A percentile compares a stretch with the other conserved stretches of the same genome.
Conservation (phyloP, 2,888 invertebrate species). For the Scaptomyza parva region DNA sequence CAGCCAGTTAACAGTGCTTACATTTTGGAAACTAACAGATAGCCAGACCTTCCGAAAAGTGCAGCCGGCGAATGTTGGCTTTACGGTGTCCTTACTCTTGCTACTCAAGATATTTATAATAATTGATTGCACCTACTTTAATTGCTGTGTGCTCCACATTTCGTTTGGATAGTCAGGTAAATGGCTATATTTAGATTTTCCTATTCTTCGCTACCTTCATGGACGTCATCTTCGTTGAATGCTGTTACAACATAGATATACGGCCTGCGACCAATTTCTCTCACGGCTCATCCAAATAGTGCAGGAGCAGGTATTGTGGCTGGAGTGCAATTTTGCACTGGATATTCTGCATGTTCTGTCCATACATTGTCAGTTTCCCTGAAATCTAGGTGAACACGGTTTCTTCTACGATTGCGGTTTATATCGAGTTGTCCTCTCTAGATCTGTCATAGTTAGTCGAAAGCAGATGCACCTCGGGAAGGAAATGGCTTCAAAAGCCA, state of each 20-base stretch:
- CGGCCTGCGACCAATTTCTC: neutral
- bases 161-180: slow-evolving; percentile 40
- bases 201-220: neutral
- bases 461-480: slow-evolving; percentile 54
- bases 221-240: neutral
- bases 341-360: neutral
- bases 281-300: slow-evolving; percentile 7
- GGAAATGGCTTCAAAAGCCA: slow-evolving; percentile 34
- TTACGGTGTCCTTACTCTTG: slow-evolving; percentile 4
- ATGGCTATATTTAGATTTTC: slow-evolving; percentile 23
- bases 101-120: slow-evolving; percentile 27
- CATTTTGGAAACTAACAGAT: slow-evolving; percentile 20
- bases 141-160: slow-evolving; percentile 24
- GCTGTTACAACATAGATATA: neutral
- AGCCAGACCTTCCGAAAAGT: slow-evolving; percentile 33
- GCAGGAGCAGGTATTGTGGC: neutral
- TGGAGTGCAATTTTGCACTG: neutral
- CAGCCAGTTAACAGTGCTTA: slow-evolving; percentile 33
- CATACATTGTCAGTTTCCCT: too few species aligned
- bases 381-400: neutral
- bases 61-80: slow-evolving; percentile 24
- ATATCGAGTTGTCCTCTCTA: slow-evolving; percentile 59
- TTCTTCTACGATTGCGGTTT: slow-evolving; percentile 43
- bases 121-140: slow-evolving; percentile 34
- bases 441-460: slow-evolving; percentile 54